Base-by-base conservation (phyloP, 2,113 vertebrate species). In the Abramis brama region DNA sequence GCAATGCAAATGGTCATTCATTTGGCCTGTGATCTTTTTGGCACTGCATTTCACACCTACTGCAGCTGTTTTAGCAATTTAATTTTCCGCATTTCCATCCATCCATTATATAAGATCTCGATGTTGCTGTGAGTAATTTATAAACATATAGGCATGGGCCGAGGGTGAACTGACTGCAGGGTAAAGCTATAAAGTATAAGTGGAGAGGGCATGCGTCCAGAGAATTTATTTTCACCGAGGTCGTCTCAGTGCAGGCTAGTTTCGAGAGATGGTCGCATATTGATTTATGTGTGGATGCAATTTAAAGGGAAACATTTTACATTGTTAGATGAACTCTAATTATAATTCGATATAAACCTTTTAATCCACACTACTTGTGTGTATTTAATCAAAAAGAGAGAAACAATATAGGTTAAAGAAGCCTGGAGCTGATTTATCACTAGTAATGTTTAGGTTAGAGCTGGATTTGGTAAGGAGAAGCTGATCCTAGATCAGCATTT, bases 11-110 rank as follows among this genome's bases (percentile, higher is more conserved):
- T 85, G 45, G 21, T 83, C 57, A 66, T 59, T 78, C 19, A 77
- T 64, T 52, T 77, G 21, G 9, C 59, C 12, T 50, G 25, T 52
- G 43, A 70, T 73, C 57, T 70, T 86, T 86, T 43, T 43, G 43
- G 30, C 60, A n/a, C 12, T 25, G 21, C 17, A 25, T 85, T 10
- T 78, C n/a, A 75, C 70, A 74, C 52, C 68, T 57, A 12, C 83
- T 50, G 39, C 23, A 5, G 39, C 25, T 64, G 55, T 39, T 73
- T 47, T 82, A 25, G 36, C 68, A n/a, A 10, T 71, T 43, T 13
- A n/a, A 25, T 55, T 45, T 36, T 47, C 30, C 3, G 0, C 10
- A 30, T 75, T 45, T 50, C 6, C n/a, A 77, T 45, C 23, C 6
- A 10, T 62, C 12, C 9, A 60, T 45, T 47, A 79, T 81, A 27